Evolutionary conservation across 2,797 vertebrate species (phyloP).

Genomic region (Merluccius polli): DNA sequence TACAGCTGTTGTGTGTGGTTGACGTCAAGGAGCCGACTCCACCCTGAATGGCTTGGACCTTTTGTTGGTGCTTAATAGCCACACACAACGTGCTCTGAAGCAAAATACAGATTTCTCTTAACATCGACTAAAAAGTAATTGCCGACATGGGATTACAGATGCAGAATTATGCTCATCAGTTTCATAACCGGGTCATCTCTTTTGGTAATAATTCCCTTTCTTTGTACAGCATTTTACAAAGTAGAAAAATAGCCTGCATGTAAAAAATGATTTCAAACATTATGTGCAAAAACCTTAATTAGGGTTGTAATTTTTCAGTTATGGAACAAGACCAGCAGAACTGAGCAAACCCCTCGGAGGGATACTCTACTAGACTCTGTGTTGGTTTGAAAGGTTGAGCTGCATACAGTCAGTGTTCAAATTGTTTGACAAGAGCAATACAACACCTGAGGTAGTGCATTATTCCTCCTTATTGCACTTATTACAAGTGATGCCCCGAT

Average conservation of each 20-base stretch:
- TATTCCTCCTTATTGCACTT: not conserved
- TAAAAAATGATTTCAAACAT: not conserved
- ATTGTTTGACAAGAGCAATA: too few species aligned
- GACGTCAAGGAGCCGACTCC: not conserved
- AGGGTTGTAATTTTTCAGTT: not conserved
- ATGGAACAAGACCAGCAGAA: not conserved
- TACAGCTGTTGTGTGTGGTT: not conserved
- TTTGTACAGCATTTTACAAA: not conserved
- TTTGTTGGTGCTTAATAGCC: too few species aligned
- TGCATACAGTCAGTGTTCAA: not conserved
- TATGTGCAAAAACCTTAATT: not conserved
- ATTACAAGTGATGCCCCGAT: too few species aligned
- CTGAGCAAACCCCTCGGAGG: not conserved
- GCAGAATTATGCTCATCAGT: not conserved
- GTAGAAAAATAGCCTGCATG: not conserved
- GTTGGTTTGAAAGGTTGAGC: too few species aligned
- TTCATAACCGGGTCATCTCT: not conserved
- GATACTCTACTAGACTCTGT: not conserved
- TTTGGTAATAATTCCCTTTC: not conserved
- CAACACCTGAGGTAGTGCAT: too few species aligned
- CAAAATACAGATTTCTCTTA: not conserved
- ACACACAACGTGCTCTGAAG: not conserved
- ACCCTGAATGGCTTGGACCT: not conserved
- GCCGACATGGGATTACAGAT: not conserved
- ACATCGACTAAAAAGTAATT: not conserved